Base-by-base conservation (phyloP, 2,113 vertebrate genomes). In the Taxidea taxus region DNA sequence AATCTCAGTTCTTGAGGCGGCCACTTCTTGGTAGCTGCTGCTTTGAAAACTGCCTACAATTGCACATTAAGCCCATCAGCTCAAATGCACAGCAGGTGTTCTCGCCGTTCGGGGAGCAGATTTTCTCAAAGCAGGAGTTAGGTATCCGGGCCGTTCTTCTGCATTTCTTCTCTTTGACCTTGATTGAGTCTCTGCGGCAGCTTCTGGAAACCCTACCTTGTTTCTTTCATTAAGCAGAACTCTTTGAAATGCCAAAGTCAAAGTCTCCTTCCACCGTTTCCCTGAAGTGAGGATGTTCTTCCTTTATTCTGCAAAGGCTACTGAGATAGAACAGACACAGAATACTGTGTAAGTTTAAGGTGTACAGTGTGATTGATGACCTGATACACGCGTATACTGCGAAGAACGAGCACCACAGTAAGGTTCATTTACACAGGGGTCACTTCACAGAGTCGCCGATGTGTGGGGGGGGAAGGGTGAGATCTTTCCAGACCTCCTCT, bases 121-220 rank as follows among this genome's bases (percentile, higher is more conserved):
- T 75, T 80, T 91, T 68, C 94, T 83, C 74, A 21, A 84, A 49
- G 34, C 87, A 75, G 83, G 74, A 74, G 66, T 92, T 60, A 83
- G 20, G 23, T 64, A 83, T 31, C 27, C 84, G 82, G 68, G 34
- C 16, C 81, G 2, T 27, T 94, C 29, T 90, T 91, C 42, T 47
- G 44, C 13, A 20, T 12, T 42, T 31, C 16, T 96, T 97, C 87
- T 8, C 77, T 87, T 91, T 90, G 47, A 81, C 90, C 49, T 97
- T 66, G 42, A 86, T 85, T 84, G 10, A 0, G 83, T 84, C 70
- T 56, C 64, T 62, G 34, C 21, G 58, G 31, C 64, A 2, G 13
- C 58, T 94, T 89, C 62, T 39, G 13, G 37, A 56, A 49, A 34
- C 4, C 2, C n/a, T 29, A 0, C 42, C 20, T 66, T 94, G n/a